Conservation (phyloP, 2,888 invertebrate genomes). For the Pristionchus japonicus region DNA sequence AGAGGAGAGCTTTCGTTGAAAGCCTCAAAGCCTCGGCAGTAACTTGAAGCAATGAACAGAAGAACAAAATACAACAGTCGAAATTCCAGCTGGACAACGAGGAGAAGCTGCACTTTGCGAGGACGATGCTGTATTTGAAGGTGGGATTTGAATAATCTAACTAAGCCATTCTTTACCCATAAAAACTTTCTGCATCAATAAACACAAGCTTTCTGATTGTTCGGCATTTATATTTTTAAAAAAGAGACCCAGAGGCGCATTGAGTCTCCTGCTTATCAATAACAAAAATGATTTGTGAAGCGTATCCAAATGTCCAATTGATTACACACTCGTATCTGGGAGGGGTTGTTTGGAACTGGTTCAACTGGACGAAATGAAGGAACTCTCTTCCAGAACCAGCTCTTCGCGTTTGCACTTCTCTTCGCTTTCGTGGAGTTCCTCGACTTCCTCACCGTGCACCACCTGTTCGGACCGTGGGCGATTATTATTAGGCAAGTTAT, state of each 20-base stretch:
- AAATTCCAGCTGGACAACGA: conserved; percentile 63
- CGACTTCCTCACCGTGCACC: conserved; percentile 95
- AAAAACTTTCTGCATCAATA: no score
- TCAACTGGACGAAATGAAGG: not conserved
- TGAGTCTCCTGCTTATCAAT: not conserved
- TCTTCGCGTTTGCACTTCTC: conserved; percentile 94
- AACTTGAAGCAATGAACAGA: no score
- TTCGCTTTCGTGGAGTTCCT: conserved; percentile 94
- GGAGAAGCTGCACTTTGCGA: conserved; percentile 73
- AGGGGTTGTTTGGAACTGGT: not conserved
- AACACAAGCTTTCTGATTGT: no score
- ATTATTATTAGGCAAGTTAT: conserved; percentile 89
- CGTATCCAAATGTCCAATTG: not conserved
- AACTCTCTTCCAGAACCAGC: conserved; percentile 84
- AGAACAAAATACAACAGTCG: no score
- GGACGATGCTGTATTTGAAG: conserved; percentile 85
- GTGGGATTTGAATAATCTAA: not conserved
- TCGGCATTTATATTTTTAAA: no score
- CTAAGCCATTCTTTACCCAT: no score
- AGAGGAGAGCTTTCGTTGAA: no score
- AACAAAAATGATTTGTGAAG: not conserved
- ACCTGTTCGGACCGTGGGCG: conserved; percentile 99
- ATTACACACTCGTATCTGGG: no score
- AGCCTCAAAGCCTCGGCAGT: no score
- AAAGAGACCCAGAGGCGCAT: no score